Conservation (phyloP, 2,797 vertebrate genomes). For the Chromis chromis region DNA sequence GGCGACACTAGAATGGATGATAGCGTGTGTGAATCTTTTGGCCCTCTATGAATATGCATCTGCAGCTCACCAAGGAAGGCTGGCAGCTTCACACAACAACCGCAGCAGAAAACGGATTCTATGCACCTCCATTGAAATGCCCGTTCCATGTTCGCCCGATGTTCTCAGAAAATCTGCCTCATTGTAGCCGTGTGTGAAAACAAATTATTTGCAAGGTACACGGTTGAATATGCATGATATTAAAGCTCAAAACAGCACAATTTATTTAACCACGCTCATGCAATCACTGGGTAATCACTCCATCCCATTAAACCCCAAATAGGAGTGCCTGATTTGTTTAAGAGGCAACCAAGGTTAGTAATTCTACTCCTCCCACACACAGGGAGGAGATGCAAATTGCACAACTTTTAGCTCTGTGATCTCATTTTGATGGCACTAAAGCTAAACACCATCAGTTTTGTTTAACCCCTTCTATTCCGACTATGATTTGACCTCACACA, state of each 20-base stretch:
- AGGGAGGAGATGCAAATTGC: conserved; percentile 9
- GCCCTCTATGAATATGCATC: conserved; percentile 43
- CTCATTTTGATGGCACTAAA: conserved; percentile 26
- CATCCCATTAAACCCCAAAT: conserved; percentile 37
- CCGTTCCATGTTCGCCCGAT: conserved; percentile 5
- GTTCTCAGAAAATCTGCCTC: neutral
- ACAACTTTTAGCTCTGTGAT: conserved; percentile 30
- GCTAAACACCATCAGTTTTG: conserved; percentile 16
- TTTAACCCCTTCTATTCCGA: conserved; percentile 25
- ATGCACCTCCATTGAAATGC: conserved; percentile 17
- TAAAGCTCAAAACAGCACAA: conserved; percentile 37
- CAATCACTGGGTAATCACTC: conserved; percentile 50
- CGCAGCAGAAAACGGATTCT: conserved; percentile 43
- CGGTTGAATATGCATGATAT: conserved; percentile 36
- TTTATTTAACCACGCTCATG: conserved; percentile 28
- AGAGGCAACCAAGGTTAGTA: conserved; percentile 27
- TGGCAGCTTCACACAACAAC: conserved; percentile 34
- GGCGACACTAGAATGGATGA: conserved; percentile 11
- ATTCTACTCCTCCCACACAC: conserved; percentile 25
- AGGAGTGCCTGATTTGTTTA: conserved; percentile 49
- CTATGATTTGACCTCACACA: conserved; percentile 27
- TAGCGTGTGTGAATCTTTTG: conserved; percentile 23
- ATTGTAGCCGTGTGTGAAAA: conserved; percentile 19
- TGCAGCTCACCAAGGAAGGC: neutral
- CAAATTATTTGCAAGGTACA: conserved; percentile 26